These are phyloP conservation scores for Gobio gobio DNA, from an alignment of 2,113 vertebrate species.

Conservation along the genomic window DNA sequence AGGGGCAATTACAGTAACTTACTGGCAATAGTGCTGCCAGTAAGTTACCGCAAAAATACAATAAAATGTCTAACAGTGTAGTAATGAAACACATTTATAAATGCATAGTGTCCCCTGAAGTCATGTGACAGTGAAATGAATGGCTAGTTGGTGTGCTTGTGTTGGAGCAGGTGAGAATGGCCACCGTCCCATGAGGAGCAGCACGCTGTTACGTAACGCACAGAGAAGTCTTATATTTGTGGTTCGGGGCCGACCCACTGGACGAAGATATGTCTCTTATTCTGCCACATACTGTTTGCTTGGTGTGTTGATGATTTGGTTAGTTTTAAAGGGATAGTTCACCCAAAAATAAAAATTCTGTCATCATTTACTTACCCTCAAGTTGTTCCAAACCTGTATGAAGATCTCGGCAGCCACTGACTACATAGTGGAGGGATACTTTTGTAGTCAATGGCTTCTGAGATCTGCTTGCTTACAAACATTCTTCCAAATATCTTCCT, in stretches of 20 bases:
- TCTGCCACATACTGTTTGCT: constrained; percentile 78
- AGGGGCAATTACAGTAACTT: too few species aligned
- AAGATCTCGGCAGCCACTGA: too few species aligned
- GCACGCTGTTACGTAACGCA: constrained; percentile 57
- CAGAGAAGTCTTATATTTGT: constrained; percentile 75
- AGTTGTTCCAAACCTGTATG: too few species aligned
- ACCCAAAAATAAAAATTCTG: too few species aligned
- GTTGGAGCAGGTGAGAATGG: constrained; percentile 27
- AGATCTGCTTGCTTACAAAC: too few species aligned
- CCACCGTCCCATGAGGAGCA: constrained; percentile 71
- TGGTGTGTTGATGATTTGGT: not conserved
- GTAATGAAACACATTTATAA: constrained; percentile 81
- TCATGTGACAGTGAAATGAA: constrained; percentile 78
- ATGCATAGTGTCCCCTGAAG: constrained; percentile 77
- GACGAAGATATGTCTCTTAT: constrained; percentile 74
- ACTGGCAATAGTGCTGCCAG: too few species aligned
- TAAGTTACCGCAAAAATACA: too few species aligned
- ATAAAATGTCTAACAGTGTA: too few species aligned
- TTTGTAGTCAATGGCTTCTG: too few species aligned
- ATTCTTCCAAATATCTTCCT: too few species aligned
- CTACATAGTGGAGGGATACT: too few species aligned
- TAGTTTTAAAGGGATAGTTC: not conserved
- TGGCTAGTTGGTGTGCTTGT: constrained; percentile 68
- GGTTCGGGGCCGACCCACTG: constrained; percentile 81
- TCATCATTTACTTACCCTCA: too few species aligned